Evolutionary conservation across 2,888 invertebrate species (phyloP).

Genomic region (Branchinecta sandiegonensis): DNA sequence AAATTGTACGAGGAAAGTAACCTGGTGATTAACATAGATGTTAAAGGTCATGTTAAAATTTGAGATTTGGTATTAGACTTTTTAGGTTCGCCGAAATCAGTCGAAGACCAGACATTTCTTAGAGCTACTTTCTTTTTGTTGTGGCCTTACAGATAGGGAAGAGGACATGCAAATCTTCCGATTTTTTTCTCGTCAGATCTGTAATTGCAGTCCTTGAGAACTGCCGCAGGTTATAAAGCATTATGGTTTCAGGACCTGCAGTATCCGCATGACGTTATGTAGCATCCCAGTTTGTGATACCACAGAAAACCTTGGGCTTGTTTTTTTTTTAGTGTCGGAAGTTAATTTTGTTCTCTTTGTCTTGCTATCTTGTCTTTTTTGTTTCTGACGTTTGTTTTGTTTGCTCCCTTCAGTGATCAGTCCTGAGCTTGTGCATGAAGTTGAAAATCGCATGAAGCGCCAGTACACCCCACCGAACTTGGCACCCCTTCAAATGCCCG

Average conservation of each 20-base stretch:
- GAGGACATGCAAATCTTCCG: constrained; percentile 26
- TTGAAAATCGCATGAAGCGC: constrained; percentile 69
- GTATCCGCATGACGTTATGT: not conserved
- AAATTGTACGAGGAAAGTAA: too few relatives aligned
- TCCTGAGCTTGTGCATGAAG: constrained; percentile 73
- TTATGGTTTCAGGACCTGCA: too few relatives aligned
- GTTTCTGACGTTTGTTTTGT: constrained; percentile 34
- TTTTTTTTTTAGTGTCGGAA: not conserved
- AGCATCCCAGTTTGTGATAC: not conserved
- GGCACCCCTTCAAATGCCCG: constrained; percentile 8
- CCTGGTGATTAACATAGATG: too few relatives aligned
- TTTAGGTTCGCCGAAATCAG: too few relatives aligned
- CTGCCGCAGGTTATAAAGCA: not conserved
- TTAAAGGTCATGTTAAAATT: too few relatives aligned
- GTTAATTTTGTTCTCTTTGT: constrained; percentile 17
- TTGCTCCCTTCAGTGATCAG: constrained; percentile 55
- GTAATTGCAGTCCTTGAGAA: not conserved
- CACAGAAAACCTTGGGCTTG: not conserved
- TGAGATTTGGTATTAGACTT: too few relatives aligned
- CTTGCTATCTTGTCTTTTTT: constrained; percentile 27
- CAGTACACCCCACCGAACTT: constrained; percentile 55
- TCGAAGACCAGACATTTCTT: constrained; percentile 19
- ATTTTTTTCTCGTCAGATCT: constrained; percentile 26
- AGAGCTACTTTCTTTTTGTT: constrained; percentile 21
- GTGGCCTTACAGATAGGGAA: too few relatives aligned